These are phyloP conservation scores for Hypsibius dujardini DNA, from an alignment of 1,140 invertebrate genomes.

Conservation along the genomic window DNA sequence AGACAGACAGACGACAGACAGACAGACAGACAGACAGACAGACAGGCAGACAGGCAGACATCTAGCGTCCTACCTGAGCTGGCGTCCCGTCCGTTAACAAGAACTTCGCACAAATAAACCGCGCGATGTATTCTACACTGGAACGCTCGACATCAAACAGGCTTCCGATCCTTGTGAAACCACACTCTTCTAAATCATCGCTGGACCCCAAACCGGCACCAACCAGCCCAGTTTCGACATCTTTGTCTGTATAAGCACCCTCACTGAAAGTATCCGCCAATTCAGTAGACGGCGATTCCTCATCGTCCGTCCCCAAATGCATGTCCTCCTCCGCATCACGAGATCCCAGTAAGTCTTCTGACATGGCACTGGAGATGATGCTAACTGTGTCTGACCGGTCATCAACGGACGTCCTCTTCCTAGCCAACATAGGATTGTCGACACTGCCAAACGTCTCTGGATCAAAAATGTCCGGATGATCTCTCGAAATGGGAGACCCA, in stretches of 20 bases:
- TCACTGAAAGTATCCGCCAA: neutral
- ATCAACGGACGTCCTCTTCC: neutral
- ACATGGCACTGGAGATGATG: constrained; percentile 12
- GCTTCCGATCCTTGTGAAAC: neutral
- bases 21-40: too few species aligned
- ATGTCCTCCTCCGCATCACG: neutral
- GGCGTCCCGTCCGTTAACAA: neutral
- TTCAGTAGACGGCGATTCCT: neutral
- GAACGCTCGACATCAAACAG: neutral
- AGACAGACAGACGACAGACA: too few species aligned
- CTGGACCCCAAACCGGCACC: too few species aligned
- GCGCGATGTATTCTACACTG: neutral
- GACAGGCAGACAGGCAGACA: too few species aligned
- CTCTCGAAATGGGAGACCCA: too few species aligned
- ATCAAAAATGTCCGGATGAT: too few species aligned
- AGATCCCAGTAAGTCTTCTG: neutral
- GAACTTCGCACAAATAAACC: neutral
- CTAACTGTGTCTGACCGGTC: neutral
- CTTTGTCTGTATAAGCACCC: neutral
- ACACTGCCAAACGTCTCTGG: neutral
- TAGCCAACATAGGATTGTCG: neutral
- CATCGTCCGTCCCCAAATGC: neutral
- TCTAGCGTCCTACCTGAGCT: too few species aligned
- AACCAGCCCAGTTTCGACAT: neutral
- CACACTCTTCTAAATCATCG: too few species aligned